Percentiles rank a stretch among this genome's conserved stretches.
Conservation (phyloP, 1,140 invertebrate species). For the Pararge aegeria region DNA sequence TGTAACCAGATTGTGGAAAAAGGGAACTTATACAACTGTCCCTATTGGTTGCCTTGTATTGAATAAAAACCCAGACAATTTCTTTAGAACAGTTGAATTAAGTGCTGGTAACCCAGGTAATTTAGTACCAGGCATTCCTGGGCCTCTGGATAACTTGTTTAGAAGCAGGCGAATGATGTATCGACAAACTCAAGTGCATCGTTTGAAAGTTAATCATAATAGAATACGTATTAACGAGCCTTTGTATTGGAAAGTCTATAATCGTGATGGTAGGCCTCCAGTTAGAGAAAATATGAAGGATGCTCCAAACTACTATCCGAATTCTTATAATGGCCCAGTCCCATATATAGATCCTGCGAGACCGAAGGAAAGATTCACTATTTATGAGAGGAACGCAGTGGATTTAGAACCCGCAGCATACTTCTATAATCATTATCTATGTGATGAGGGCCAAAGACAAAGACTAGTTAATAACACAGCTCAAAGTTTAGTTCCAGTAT, state of each 20-base stretch:
- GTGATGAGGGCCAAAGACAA: conserved; percentile 16
- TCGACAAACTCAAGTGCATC: conserved; percentile 91
- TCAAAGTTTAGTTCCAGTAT: not conserved
- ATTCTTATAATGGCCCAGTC: conserved; percentile 91
- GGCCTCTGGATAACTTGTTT: conserved; percentile 92
- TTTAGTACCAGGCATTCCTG: conserved; percentile 91
- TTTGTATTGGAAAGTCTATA: conserved; percentile 86
- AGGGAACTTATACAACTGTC: conserved; percentile 89
- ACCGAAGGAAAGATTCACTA: conserved; percentile 34
- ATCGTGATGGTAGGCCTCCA: conserved; percentile 82
- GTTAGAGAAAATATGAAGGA: conserved; percentile 84
- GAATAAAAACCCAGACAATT: conserved; percentile 90
- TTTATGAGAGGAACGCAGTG: conserved; percentile 41
- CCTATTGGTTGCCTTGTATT: conserved; percentile 91
- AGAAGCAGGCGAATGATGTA: conserved; percentile 93
- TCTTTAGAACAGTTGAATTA: conserved; percentile 92
- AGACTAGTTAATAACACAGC: conserved; percentile 28
- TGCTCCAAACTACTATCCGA: conserved; percentile 96
- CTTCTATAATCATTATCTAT: conserved; percentile 48
- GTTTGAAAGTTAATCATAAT: conserved; percentile 91
- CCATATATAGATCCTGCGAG: conserved; percentile 44
- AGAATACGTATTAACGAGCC: conserved; percentile 95
- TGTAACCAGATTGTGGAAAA: conserved; percentile 88
- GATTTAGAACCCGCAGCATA: conserved; percentile 42
- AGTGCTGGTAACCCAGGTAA: conserved; percentile 91